phyloP scores from a whole-genome alignment of 1,140 invertebrate species.

The Stegodyphus mimosarum region DNA sequence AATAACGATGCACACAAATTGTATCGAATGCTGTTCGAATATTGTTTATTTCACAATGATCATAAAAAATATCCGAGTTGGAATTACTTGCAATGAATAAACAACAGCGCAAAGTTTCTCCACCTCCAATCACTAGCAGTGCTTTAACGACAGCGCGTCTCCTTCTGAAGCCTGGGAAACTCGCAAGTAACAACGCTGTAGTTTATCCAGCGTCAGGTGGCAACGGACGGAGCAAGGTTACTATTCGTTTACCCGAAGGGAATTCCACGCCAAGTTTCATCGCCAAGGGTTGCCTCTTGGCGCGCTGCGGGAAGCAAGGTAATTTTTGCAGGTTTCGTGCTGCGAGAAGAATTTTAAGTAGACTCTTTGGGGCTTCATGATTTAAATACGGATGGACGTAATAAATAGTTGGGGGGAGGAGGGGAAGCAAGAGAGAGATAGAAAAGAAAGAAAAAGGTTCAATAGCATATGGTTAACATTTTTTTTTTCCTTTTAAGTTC shows the following conservation, averaged over 20 bases:
- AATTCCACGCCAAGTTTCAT: constrained; percentile 38
- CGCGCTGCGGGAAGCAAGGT: constrained; percentile 4
- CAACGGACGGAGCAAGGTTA: constrained; percentile 45
- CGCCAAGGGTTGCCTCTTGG: constrained; percentile 18
- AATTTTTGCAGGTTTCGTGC: constrained; percentile 15
- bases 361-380: constrained; percentile 31
- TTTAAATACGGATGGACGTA: constrained; percentile 27
- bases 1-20: neutral
- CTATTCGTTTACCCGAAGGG: neutral
- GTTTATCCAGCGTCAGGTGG: constrained; percentile 40
- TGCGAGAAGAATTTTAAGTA: constrained; percentile 36
- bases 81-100: no score
- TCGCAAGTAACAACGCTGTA: constrained; percentile 26
- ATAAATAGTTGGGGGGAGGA: neutral
- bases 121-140: neutral
- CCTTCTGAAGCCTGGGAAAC: constrained; percentile 9
- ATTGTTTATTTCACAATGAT: no score
- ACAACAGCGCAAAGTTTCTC: no score
- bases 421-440: neutral
- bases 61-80: neutral
- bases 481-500: no score
- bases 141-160: neutral
- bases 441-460: neutral
- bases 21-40: no score
- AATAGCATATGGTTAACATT: no score